These are phyloP conservation scores for Salminus brasiliensis DNA, from an alignment of 2,113 vertebrate species.

Conservation along the genomic window DNA sequence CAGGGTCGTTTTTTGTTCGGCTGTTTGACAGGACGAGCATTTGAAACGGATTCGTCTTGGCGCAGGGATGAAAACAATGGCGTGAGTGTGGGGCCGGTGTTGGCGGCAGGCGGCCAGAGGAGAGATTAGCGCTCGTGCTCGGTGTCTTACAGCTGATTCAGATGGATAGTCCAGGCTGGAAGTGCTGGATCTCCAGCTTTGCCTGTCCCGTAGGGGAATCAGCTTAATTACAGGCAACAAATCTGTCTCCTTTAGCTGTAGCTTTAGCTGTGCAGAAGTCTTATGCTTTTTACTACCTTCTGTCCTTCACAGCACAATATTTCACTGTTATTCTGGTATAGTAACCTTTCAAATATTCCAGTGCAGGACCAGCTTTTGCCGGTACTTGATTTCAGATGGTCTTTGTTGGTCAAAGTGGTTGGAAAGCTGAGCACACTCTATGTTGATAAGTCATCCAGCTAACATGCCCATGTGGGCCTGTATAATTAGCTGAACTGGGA, in stretches of 20 bases:
- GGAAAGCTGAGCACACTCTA: too few species aligned
- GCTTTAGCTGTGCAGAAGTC: background rate
- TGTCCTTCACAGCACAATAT: too few species aligned
- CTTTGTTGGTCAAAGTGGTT: too few species aligned
- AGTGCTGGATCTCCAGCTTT: background rate
- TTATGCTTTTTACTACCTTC: background rate
- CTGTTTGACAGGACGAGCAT: constrained; percentile 40
- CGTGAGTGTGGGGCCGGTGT: constrained; percentile 25
- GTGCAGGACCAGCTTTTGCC: too few species aligned
- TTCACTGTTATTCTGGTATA: too few species aligned
- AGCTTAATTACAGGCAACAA: background rate
- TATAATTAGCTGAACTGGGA: too few species aligned
- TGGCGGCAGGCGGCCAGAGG: constrained; percentile 53
- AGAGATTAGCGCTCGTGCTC: constrained; percentile 59
- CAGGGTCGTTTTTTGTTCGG: constrained; percentile 39
- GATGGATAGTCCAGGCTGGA: constrained; percentile 20
- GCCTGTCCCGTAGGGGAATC: background rate
- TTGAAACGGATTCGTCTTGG: constrained; percentile 55
- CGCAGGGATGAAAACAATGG: constrained; percentile 56
- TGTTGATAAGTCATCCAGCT: too few species aligned
- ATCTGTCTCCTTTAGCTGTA: background rate
- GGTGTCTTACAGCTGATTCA: constrained; percentile 61
- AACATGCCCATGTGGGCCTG: too few species aligned
- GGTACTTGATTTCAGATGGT: too few species aligned
- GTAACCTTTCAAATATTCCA: too few species aligned